Evolutionary conservation across 2,888 invertebrate genomes (phyloP).

Genomic region (Ephialtes manifestator): DNA sequence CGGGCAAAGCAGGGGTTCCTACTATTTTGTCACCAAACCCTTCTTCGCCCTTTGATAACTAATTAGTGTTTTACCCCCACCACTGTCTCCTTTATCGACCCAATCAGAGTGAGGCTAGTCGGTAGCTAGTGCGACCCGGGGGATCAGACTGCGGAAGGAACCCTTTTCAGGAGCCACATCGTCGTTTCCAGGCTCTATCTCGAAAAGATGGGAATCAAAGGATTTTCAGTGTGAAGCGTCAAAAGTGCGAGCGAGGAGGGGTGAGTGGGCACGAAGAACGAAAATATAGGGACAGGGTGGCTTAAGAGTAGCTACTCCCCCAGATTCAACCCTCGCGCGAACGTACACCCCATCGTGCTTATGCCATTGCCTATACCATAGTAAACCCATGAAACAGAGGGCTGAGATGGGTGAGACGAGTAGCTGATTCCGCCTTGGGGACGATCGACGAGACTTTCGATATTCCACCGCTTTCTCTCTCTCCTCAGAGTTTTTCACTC

Average conservation of each 20-base stretch:
- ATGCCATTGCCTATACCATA: constrained; percentile 21
- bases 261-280: constrained; percentile 40
- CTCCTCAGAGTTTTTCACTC: not conserved
- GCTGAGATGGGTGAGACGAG: constrained; percentile 38
- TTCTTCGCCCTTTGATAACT: constrained; percentile 88
- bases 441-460: constrained; percentile 67
- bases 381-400: constrained; percentile 44
- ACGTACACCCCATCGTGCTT: constrained; percentile 50
- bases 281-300: constrained; percentile 66
- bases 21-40: constrained; percentile 86
- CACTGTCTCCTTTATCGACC: constrained; percentile 83
- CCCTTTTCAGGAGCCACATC: constrained; percentile 66
- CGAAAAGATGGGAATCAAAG: constrained; percentile 85
- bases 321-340: constrained; percentile 65
- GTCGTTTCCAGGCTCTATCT: constrained; percentile 66
- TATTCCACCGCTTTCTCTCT: constrained; percentile 59
- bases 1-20: constrained; percentile 63
- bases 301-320: constrained; percentile 72
- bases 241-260: constrained; percentile 78
- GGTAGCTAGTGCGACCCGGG: constrained; percentile 22
- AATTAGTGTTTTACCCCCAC: constrained; percentile 87
- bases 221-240: constrained; percentile 83
- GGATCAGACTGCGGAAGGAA: constrained; percentile 57
- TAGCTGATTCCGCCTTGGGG: constrained; percentile 61
- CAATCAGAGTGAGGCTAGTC: constrained; percentile 79